phyloP scores from a whole-genome alignment of 1,140 invertebrate genomes.

The Diorhabda sublineata region DNA sequence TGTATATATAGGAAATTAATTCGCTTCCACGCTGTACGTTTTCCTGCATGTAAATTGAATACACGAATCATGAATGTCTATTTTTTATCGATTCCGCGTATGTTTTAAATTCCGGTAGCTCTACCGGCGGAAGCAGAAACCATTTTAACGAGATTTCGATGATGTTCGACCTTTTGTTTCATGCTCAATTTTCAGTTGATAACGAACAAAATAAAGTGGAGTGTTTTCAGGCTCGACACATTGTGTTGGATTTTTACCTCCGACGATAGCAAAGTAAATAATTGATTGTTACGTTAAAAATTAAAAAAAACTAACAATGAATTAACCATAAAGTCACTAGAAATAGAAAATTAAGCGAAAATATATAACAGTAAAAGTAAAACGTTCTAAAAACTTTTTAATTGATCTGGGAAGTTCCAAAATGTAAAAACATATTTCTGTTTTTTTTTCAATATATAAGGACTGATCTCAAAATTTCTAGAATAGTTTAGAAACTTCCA shows the following conservation, averaged over 20 bases:
- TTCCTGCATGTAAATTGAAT: not conserved
- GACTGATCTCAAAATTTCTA: no score
- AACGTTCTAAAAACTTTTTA: no score
- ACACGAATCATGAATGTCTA: not conserved
- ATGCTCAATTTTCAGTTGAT: not conserved
- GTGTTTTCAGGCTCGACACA: not conserved
- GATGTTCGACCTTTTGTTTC: not conserved
- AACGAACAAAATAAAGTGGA: not conserved
- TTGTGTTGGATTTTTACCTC: not conserved
- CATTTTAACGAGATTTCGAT: not conserved
- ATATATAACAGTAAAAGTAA: no score
- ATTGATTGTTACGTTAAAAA: not conserved
- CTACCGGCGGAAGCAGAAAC: conserved; percentile 1
- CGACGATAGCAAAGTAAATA: not conserved
- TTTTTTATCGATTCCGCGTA: conserved; percentile 1
- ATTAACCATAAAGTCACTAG: no score
- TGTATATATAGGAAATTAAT: not conserved
- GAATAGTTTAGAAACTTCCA: no score
- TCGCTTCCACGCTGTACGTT: not conserved
- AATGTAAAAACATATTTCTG: no score
- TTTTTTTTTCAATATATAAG: no score
- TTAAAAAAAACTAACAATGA: no score
- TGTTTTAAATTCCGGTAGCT: not conserved
- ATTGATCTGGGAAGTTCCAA: no score
- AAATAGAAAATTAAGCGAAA: no score